Evolutionary conservation across 2,113 vertebrate species (phyloP).

Genomic region (Phaethornis superciliosus): DNA sequence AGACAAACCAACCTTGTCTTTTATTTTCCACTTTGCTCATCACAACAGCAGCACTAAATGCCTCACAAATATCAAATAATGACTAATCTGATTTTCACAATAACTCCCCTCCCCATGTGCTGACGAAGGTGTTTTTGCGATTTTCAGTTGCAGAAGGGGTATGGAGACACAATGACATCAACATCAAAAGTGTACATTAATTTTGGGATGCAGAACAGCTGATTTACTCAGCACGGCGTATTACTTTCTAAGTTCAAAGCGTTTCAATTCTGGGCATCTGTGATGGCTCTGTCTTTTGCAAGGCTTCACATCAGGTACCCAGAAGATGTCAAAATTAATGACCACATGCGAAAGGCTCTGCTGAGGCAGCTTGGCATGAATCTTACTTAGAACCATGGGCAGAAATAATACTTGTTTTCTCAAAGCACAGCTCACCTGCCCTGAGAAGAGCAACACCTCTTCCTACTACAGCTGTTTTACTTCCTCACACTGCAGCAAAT

Average conservation of each 20-base stretch:
- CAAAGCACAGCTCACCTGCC: neutral
- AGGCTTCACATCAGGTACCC: neutral
- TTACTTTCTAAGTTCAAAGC: neutral
- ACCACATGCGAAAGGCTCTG: neutral
- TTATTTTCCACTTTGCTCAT: constrained; percentile 18
- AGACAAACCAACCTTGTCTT: neutral
- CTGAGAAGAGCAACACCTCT: neutral
- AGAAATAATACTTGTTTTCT: neutral
- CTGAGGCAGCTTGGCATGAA: neutral
- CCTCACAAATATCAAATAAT: constrained; percentile 44
- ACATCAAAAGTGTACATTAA: constrained; percentile 5
- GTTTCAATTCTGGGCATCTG: neutral
- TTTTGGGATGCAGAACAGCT: neutral
- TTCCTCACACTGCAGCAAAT: neutral
- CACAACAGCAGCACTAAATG: neutral
- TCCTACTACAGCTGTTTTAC: neutral
- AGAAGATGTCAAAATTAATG: neutral
- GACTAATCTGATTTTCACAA: constrained; percentile 57
- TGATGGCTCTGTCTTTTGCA: neutral
- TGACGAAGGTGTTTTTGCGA: constrained; percentile 22
- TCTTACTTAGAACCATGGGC: neutral
- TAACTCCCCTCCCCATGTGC: neutral
- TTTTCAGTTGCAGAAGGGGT: neutral
- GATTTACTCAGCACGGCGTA: neutral
- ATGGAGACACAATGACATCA: neutral